Conservation (phyloP, 2,113 vertebrate genomes). For the Pogonocichla stellata region DNA sequence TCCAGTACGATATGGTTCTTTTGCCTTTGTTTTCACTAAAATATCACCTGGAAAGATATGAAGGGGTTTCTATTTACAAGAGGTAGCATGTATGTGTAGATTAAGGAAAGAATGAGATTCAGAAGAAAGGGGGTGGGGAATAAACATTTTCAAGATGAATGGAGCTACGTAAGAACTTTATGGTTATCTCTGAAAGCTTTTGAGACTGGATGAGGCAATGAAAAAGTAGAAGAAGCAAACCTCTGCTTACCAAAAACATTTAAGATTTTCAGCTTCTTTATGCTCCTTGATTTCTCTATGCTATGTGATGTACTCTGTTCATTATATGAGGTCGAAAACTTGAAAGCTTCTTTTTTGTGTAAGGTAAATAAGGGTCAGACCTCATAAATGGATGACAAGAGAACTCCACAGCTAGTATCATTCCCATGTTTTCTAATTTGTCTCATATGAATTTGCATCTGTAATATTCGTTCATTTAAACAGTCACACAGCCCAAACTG, state of each 20-base stretch:
- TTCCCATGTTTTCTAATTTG: background rate
- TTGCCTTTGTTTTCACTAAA: background rate
- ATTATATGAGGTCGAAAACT: background rate
- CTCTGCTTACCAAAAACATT: background rate
- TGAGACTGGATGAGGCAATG: background rate
- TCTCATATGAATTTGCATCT: background rate
- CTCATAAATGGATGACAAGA: background rate
- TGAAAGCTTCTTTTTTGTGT: background rate
- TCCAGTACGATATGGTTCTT: background rate
- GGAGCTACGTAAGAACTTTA: background rate
- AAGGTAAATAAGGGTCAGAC: background rate
- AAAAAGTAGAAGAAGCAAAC: background rate
- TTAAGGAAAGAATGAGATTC: background rate
- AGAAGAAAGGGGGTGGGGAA: background rate
- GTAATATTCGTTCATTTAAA: background rate
- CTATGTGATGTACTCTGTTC: background rate
- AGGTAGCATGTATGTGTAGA: background rate
- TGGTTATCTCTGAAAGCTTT: background rate
- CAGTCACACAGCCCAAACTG: background rate
- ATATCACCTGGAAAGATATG: background rate
- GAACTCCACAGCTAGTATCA: background rate
- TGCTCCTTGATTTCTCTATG: background rate
- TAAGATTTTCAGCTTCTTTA: background rate
- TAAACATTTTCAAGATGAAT: background rate
- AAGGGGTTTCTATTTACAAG: background rate